A percentile compares a stretch with the other conserved stretches of the same genome.
Conservation (phyloP, 2,113 vertebrate genomes). For the Bungarus multicinctus region DNA sequence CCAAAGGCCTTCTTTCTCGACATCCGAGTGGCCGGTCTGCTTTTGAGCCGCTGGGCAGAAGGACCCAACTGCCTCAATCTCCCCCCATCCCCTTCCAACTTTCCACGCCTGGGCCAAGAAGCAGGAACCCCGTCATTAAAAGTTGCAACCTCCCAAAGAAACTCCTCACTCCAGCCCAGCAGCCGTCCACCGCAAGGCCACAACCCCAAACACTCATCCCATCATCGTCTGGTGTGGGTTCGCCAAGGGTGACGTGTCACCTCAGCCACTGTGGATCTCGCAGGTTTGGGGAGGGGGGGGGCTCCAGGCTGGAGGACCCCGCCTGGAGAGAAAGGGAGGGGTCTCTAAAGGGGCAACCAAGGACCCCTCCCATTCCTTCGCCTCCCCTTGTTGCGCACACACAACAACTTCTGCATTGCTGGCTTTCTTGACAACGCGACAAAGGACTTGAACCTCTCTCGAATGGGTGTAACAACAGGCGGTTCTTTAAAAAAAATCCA, state of each 20-base stretch:
- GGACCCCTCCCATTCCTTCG: background rate
- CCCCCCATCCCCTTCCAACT: background rate
- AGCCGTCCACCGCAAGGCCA: background rate
- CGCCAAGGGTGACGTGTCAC: background rate
- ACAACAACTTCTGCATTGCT: background rate
- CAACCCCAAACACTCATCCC: background rate
- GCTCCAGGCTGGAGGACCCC: background rate
- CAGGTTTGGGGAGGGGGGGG: background rate
- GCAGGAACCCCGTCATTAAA: background rate
- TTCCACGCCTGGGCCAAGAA: fast-evolving
- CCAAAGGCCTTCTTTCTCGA: constrained; percentile 35
- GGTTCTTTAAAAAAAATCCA: too few species aligned
- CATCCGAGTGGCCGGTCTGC: fast-evolving
- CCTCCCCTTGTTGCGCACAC: background rate
- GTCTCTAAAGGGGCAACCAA: background rate
- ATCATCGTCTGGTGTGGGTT: background rate
- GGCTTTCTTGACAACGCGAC: too few species aligned
- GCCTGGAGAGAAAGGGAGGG: background rate
- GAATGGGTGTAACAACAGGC: background rate
- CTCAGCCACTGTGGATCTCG: background rate
- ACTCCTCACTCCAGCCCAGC: background rate
- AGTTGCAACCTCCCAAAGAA: too few species aligned
- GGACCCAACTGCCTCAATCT: background rate
- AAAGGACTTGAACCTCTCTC: background rate
- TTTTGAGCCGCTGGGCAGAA: background rate